phyloP scores from a whole-genome alignment of 2,797 vertebrate genomes.

The Cirrhinus mrigala region DNA sequence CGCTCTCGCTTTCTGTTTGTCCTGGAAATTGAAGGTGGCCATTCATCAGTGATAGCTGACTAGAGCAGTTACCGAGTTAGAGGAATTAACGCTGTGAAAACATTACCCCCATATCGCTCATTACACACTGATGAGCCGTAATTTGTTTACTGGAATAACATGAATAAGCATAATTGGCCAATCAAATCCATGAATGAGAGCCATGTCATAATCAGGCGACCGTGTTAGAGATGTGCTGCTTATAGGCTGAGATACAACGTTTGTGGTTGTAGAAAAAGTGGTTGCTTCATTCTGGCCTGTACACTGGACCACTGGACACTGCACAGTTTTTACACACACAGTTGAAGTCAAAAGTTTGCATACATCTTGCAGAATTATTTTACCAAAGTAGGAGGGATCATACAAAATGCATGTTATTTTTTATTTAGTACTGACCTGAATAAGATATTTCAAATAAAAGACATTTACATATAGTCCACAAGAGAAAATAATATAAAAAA shows the following conservation, averaged over 20 bases:
- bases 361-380: too few species aligned
- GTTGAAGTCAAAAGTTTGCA: too few species aligned
- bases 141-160: constrained; percentile 61
- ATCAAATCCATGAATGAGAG: constrained; percentile 57
- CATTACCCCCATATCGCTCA: constrained; percentile 41
- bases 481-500: too few species aligned
- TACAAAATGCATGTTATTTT: too few species aligned
- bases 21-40: constrained; percentile 29
- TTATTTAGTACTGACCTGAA: too few species aligned
- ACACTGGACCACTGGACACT: too few species aligned
- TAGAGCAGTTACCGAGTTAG: constrained; percentile 21
- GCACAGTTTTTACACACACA: too few species aligned
- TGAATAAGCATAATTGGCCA: constrained; percentile 55
- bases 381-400: too few species aligned
- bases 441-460: too few species aligned
- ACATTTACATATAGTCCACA: too few species aligned
- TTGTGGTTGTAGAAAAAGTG: neutral
- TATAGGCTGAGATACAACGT: neutral
- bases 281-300: neutral
- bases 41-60: constrained; percentile 37
- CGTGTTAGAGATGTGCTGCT: constrained; percentile 2
- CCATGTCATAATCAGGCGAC: constrained; percentile 36
- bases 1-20: constrained; percentile 34
- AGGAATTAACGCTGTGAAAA: constrained; percentile 51
- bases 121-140: constrained; percentile 49